These are phyloP conservation scores for Megaleporinus macrocephalus DNA, from an alignment of 2,113 vertebrate genomes.

Conservation along the genomic window DNA sequence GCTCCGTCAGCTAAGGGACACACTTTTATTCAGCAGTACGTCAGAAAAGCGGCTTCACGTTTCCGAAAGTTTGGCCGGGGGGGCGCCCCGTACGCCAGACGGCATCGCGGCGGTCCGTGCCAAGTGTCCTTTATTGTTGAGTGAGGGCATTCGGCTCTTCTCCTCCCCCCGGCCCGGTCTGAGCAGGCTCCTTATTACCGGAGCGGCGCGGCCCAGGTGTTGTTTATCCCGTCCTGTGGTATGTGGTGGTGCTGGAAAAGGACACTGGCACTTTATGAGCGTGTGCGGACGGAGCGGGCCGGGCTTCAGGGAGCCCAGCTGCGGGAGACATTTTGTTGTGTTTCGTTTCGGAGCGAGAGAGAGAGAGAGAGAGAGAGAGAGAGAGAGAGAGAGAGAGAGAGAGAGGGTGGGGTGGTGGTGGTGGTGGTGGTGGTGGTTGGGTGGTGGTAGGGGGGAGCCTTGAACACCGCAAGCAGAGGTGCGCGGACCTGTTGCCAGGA, in stretches of 20 bases:
- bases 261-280: slow-evolving; percentile 35
- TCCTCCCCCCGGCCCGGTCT: neutral
- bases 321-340: slow-evolving; percentile 50
- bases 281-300: slow-evolving; percentile 39
- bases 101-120: neutral
- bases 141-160: neutral
- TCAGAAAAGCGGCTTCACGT: neutral
- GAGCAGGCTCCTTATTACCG: neutral
- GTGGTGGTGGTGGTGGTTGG: no score
- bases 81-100: neutral
- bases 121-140: neutral
- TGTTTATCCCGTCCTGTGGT: slow-evolving; percentile 39
- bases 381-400: no score
- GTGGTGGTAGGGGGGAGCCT: slow-evolving; percentile 38
- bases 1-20: no score
- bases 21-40: no score
- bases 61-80: neutral
- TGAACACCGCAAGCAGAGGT: slow-evolving; percentile 46
- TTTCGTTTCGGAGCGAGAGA: slow-evolving; percentile 38
- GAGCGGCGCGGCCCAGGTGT: slow-evolving; percentile 33
- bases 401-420: no score
- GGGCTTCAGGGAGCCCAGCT: slow-evolving; percentile 51
- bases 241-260: slow-evolving; percentile 37
- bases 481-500: slow-evolving; percentile 59
- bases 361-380: no score